These are phyloP conservation scores for Centropristis striata DNA, from an alignment of 2,113 vertebrate species.

Conservation along the genomic window DNA sequence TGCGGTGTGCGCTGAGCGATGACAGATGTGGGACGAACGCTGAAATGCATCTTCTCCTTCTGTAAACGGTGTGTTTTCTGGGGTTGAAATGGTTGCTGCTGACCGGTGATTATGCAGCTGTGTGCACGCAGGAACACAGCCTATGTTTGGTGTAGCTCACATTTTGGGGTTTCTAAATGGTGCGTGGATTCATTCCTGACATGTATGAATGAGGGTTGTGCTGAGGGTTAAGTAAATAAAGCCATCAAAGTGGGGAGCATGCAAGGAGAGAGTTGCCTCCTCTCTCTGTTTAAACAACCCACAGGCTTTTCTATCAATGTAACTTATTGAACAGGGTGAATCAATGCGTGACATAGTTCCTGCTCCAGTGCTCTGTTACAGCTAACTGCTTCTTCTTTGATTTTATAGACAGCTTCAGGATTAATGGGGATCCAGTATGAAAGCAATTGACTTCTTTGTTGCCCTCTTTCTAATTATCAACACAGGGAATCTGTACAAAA, in stretches of 20 bases:
- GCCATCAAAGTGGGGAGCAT: constrained; percentile 60
- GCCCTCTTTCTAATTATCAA: constrained; percentile 51
- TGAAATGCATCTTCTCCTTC: constrained; percentile 62
- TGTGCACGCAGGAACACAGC: constrained; percentile 45
- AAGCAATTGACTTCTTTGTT: constrained; percentile 62
- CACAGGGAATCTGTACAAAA: constrained; percentile 29
- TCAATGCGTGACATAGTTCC: constrained; percentile 72
- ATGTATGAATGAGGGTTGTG: constrained; percentile 73
- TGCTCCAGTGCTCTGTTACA: constrained; percentile 67
- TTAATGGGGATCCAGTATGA: constrained; percentile 74
- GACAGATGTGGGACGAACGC: constrained; percentile 79
- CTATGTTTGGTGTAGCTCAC: constrained; percentile 63
- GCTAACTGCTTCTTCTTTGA: constrained; percentile 77
- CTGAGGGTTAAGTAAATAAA: constrained; percentile 77
- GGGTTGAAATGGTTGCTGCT: constrained; percentile 50
- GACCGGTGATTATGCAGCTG: constrained; percentile 67
- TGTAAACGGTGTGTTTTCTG: constrained; percentile 59
- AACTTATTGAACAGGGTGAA: constrained; percentile 67
- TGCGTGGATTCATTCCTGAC: constrained; percentile 67
- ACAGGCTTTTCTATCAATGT: constrained; percentile 70
- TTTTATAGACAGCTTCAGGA: constrained; percentile 75
- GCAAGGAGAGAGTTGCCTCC: neutral
- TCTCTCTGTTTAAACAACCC: constrained; percentile 38
- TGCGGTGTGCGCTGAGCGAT: constrained; percentile 71
- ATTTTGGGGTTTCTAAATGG: constrained; percentile 59